These are phyloP conservation scores for Sarcophaga rosellei DNA, from an alignment of 2,888 invertebrate species.

Conservation along the genomic window DNA sequence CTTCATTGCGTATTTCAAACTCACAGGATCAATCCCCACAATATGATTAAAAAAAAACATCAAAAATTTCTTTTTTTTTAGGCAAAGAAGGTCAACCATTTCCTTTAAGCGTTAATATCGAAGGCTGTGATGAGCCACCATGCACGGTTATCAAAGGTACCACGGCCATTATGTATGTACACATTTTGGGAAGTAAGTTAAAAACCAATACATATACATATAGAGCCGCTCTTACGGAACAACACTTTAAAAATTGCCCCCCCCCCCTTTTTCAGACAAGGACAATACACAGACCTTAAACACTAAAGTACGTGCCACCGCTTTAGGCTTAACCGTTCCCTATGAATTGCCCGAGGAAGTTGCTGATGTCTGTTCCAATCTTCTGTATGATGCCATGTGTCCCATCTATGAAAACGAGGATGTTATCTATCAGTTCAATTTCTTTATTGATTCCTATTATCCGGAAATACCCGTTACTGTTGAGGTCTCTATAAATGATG, in stretches of 20 bases:
- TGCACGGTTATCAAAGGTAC: slow-evolving; percentile 77
- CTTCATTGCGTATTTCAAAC: not conserved
- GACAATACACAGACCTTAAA: slow-evolving; percentile 59
- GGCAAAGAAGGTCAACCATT: slow-evolving; percentile 74
- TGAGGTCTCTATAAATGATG: slow-evolving; percentile 75
- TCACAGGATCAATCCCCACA: not conserved
- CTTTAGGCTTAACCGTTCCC: slow-evolving; percentile 77
- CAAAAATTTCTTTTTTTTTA: slow-evolving; percentile 35
- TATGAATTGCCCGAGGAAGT: slow-evolving; percentile 78
- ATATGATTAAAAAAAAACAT: not conserved
- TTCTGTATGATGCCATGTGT: slow-evolving; percentile 76
- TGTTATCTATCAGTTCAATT: slow-evolving; percentile 77
- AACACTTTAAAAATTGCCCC: not conserved
- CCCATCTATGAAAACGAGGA: slow-evolving; percentile 78
- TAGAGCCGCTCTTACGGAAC: not conserved
- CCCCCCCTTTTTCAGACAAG: slow-evolving; percentile 70
- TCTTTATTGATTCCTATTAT: slow-evolving; percentile 75
- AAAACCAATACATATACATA: not conserved
- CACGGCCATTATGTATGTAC: slow-evolving; percentile 75
- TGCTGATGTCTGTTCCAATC: slow-evolving; percentile 77
- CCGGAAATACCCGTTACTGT: slow-evolving; percentile 78
- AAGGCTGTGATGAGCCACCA: slow-evolving; percentile 75
- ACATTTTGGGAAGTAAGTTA: slow-evolving; percentile 75
- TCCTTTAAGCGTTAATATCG: slow-evolving; percentile 75
- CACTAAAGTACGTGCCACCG: slow-evolving; percentile 75